Conservation (phyloP, 1,140 invertebrate species). For the Telenomus remus region DNA sequence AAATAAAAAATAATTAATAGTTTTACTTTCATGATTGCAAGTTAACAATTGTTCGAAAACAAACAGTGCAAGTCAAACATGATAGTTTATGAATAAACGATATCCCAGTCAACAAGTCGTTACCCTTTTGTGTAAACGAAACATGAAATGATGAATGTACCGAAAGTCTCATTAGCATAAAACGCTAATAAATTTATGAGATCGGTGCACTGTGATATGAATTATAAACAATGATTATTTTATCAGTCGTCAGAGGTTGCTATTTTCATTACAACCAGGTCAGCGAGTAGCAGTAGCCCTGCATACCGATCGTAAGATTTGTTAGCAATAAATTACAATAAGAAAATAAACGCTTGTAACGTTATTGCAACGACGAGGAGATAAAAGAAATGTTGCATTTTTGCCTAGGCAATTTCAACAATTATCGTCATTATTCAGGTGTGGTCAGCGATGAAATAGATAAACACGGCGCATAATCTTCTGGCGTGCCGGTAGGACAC, state of each 20-base stretch:
- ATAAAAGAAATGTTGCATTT: background rate
- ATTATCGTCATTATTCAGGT: constrained; percentile 48
- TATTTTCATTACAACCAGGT: constrained; percentile 33
- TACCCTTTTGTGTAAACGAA: background rate
- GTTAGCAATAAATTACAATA: constrained; percentile 23
- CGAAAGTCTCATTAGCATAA: constrained; percentile 44
- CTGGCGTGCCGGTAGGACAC: constrained; percentile 18
- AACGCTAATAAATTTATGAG: constrained; percentile 31
- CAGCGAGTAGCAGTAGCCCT: constrained; percentile 43
- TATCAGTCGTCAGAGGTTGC: constrained; percentile 34
- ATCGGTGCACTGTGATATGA: constrained; percentile 24
- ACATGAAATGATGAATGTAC: constrained; percentile 21
- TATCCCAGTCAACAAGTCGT: background rate
- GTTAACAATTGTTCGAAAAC: too few species aligned
- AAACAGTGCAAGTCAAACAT: too few species aligned
- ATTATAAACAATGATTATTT: constrained; percentile 35
- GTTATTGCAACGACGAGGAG: constrained; percentile 25
- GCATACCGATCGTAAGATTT: constrained; percentile 53
- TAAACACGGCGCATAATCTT: constrained; percentile 36
- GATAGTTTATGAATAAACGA: too few species aligned
- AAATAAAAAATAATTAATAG: too few species aligned
- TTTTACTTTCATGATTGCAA: too few species aligned
- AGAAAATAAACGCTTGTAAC: constrained; percentile 18
- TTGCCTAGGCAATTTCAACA: constrained; percentile 22
- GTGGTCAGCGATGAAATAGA: constrained; percentile 54